Evolutionary conservation across 2,888 invertebrate genomes (phyloP), one percentile per base, ranked within the genome.

Genomic region (Lutraria lutraria): DNA sequence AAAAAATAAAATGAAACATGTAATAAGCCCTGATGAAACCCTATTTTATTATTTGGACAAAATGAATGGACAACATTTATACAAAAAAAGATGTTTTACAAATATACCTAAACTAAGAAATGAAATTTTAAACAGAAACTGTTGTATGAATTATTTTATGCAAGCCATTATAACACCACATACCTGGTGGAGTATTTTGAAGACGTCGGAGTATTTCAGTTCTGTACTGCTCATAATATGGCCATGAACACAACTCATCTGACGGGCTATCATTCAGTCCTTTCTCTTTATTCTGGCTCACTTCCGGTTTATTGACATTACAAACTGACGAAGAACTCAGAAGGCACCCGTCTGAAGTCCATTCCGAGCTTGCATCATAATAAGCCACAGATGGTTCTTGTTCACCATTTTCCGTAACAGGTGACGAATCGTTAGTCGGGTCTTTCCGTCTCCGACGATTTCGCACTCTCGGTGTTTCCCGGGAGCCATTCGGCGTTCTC

Each of bases 331-430:
- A 85, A 16, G 88, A 89, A 79, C 85, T 86, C 10, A 60, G 34
- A 10, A 34, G 21, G 15, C 21, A 34, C 34, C 82, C 83, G 34
- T 90, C 90, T 43, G 84, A 53, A 52, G 72, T 53, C 88, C 88
- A 87, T 52, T 91, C 91, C 19, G 87, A 88, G 43, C 92, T 90
- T 31, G 90, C 92, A 81, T 90, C 90, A 86, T 92, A 92, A 34
- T 85, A 76, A 2, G 34, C 16, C 19, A 56, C 52, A 3, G 54
- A 43, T 10, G 84, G 54, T 15, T 79, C 85, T 16, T 72, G 63
- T 31, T 84, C 31, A 13, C 68, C 31, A 43, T 63, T 21, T 34
- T 25, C 52, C 21, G 72, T 63, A 19, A 81, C 34, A n/a, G 43
- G 81, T 34, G 63, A 53, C 16, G 31, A 19, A 25, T 25, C 63